Percentiles rank a stretch among this genome's conserved stretches.
Evolutionary conservation across 2,888 invertebrate genomes (phyloP).

Genomic region (Petrolisthes cinctipes): DNA sequence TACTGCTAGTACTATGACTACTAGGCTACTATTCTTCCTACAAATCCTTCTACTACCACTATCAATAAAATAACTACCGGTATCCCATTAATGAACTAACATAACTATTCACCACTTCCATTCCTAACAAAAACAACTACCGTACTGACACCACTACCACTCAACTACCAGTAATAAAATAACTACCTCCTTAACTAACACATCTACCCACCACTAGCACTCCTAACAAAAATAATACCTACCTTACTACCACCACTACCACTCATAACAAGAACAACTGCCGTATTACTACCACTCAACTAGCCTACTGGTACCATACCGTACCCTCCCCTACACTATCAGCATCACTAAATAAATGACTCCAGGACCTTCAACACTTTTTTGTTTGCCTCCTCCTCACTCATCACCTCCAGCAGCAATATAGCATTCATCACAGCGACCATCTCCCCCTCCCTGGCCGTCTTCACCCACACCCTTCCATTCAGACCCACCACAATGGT

Average conservation of each 20-base stretch:
- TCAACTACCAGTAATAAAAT: too few species aligned
- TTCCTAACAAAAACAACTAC: too few species aligned
- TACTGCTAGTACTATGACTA: too few species aligned
- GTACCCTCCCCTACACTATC: neutral
- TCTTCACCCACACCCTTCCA: conserved; percentile 92
- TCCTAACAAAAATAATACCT: too few species aligned
- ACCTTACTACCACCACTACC: neutral
- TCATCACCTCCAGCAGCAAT: conserved; percentile 51
- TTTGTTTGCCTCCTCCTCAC: conserved; percentile 41
- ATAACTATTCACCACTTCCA: too few species aligned
- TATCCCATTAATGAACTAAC: too few species aligned
- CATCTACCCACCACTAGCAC: too few species aligned
- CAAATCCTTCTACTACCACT: too few species aligned
- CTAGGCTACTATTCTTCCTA: too few species aligned
- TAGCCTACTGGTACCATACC: neutral
- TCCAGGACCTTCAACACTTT: conserved; percentile 41
- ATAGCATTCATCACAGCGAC: conserved; percentile 86
- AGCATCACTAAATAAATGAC: conserved; percentile 9
- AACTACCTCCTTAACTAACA: too few species aligned
- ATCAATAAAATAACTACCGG: too few species aligned
- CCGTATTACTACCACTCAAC: neutral
- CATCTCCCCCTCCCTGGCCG: conserved; percentile 79
- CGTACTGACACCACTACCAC: too few species aligned
- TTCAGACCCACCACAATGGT: conserved; percentile 95
- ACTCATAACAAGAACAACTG: neutral